Conservation (phyloP, 2,797 vertebrate genomes). For the Catostomus latipinnis region DNA sequence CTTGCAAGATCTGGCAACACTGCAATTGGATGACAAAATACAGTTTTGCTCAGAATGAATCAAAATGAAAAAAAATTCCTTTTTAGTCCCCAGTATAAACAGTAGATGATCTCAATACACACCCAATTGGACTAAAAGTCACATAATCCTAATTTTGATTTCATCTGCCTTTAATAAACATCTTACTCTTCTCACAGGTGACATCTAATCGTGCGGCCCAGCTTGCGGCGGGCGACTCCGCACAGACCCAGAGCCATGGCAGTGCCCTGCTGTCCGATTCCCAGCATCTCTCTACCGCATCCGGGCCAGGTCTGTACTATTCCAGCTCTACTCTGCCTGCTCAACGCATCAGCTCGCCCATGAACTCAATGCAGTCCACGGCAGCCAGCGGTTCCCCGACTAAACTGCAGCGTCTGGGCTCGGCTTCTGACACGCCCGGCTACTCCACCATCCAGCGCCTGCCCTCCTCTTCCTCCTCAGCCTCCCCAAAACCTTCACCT, state of each 20-base stretch:
- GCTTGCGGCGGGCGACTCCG: slow-evolving; percentile 76
- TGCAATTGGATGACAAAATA: too few relatives aligned
- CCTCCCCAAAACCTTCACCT: slow-evolving; percentile 93
- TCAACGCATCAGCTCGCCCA: slow-evolving; percentile 91
- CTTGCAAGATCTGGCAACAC: too few relatives aligned
- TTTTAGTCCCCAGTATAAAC: too few relatives aligned
- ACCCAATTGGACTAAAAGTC: too few relatives aligned
- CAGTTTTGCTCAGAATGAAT: too few relatives aligned
- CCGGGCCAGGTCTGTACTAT: slow-evolving; percentile 86
- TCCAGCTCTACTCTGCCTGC: slow-evolving; percentile 94
- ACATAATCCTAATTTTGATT: too few relatives aligned
- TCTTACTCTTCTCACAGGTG: slow-evolving; percentile 77
- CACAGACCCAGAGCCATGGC: slow-evolving; percentile 80
- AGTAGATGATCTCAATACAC: too few relatives aligned
- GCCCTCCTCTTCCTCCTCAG: slow-evolving; percentile 75
- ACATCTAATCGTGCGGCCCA: slow-evolving; percentile 87
- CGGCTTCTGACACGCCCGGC: slow-evolving; percentile 83
- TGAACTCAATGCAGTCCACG: slow-evolving; percentile 81
- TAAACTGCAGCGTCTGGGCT: slow-evolving; percentile 92
- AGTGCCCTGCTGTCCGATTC: slow-evolving; percentile 82
- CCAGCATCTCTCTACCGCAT: slow-evolving; percentile 67
- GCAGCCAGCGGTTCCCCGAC: slow-evolving; percentile 83
- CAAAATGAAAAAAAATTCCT: too few relatives aligned
- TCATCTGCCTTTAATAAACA: not conserved
- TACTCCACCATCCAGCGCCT: slow-evolving; percentile 88